phyloP scores from a whole-genome alignment of 2,888 invertebrate species.

The Nomada goodeniana region DNA sequence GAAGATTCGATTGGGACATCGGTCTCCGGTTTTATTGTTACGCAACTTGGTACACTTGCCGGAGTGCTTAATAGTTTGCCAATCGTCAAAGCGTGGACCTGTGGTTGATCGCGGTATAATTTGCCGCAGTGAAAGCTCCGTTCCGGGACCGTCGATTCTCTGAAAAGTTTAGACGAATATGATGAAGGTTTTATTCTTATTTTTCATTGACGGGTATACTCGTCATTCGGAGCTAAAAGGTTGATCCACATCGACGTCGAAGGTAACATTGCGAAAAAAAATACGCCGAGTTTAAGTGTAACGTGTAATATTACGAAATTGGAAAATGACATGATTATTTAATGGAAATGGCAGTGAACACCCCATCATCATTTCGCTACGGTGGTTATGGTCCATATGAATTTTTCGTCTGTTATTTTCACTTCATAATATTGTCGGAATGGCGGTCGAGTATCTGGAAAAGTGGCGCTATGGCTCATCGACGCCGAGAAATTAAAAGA shows the following conservation, averaged over 20 bases:
- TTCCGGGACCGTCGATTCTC: too few species aligned
- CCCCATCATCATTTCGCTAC: slow-evolving; percentile 25
- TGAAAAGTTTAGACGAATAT: too few species aligned
- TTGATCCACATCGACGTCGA: too few species aligned
- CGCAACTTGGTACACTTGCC: slow-evolving; percentile 1
- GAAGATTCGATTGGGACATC: slow-evolving; percentile 25
- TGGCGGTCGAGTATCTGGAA: background rate
- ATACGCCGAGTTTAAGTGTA: background rate
- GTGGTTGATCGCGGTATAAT: background rate
- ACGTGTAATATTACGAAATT: background rate
- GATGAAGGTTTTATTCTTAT: too few species aligned
- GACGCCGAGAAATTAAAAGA: slow-evolving; percentile 32
- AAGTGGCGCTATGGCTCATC: slow-evolving; percentile 1
- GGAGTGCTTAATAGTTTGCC: background rate
- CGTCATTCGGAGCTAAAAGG: too few species aligned
- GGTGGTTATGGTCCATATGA: background rate
- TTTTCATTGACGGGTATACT: too few species aligned
- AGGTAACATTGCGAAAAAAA: background rate
- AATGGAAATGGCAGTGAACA: slow-evolving; percentile 9
- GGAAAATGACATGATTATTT: slow-evolving; percentile 3
- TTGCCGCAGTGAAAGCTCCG: too few species aligned
- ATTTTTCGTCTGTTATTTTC: slow-evolving; percentile 42
- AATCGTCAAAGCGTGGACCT: background rate
- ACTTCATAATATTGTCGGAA: slow-evolving; percentile 28
- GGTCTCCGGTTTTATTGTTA: slow-evolving; percentile 10